Evolutionary conservation across 2,113 vertebrate genomes (phyloP).

Genomic region (Ancistrus triradiatus): DNA sequence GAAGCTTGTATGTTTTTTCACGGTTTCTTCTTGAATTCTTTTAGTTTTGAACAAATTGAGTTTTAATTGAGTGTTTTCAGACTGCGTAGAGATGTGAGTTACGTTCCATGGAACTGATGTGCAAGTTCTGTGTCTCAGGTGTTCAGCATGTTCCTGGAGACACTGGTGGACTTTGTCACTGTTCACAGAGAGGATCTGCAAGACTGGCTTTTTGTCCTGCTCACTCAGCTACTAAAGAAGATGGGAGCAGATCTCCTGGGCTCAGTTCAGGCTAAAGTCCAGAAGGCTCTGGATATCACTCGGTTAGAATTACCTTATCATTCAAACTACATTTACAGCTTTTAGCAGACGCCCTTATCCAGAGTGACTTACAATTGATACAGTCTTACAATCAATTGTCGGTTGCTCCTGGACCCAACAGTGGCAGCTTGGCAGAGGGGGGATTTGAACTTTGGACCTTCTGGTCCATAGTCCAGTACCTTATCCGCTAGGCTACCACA

Average conservation of each 20-base stretch:
- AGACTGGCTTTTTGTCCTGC: slow-evolving; percentile 96
- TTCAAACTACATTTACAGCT: too few species aligned
- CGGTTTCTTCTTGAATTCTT: background rate
- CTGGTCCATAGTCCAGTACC: too few species aligned
- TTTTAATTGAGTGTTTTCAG: background rate
- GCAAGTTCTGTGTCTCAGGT: slow-evolving; percentile 68
- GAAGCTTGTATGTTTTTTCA: slow-evolving; percentile 42
- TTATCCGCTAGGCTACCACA: too few species aligned
- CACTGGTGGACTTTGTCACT: slow-evolving; percentile 93
- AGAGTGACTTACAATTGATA: too few species aligned
- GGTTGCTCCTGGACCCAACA: too few species aligned
- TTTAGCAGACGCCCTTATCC: too few species aligned
- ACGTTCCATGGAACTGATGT: background rate
- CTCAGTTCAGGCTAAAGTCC: slow-evolving; percentile 96
- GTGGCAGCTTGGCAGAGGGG: too few species aligned
- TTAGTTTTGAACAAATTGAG: background rate
- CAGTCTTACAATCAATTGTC: too few species aligned
- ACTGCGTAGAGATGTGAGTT: too few species aligned
- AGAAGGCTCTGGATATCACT: slow-evolving; percentile 94
- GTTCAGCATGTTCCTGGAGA: slow-evolving; percentile 99
- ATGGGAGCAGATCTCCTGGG: slow-evolving; percentile 96
- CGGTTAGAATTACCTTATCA: slow-evolving; percentile 79
- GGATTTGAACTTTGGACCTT: too few species aligned
- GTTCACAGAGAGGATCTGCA: slow-evolving; percentile 95
- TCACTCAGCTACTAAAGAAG: slow-evolving; percentile 96